A percentile compares a stretch with the other conserved stretches of the same genome.
Evolutionary conservation across 2,888 invertebrate genomes (phyloP).

Genomic region (Eristalinus aeneus): DNA sequence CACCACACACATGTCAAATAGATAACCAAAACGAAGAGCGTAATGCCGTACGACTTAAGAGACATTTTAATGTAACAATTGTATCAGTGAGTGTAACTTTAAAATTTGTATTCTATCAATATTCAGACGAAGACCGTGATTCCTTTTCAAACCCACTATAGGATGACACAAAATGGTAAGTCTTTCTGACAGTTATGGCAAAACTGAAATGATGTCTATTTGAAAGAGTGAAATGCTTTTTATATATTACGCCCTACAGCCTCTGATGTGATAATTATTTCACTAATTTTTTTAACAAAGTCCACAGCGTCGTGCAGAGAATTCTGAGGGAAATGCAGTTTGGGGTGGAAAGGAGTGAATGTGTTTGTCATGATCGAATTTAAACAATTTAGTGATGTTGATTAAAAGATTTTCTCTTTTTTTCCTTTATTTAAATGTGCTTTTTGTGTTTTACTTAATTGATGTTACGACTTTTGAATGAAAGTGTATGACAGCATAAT

Average conservation of each 20-base stretch:
- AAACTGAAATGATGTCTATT: slow-evolving; percentile 48
- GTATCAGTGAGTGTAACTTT: not conserved
- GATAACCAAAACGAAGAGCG: slow-evolving; percentile 26
- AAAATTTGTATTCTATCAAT: not conserved
- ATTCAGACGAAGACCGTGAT: not conserved
- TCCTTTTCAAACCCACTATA: not conserved
- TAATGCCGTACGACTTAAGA: slow-evolving; percentile 8
- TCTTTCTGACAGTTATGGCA: slow-evolving; percentile 25
- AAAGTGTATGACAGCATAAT: slow-evolving; percentile 23
- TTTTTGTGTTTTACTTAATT: slow-evolving; percentile 19
- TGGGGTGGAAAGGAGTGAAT: slow-evolving; percentile 38
- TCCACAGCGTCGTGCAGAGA: slow-evolving; percentile 10
- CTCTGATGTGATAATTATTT: slow-evolving; percentile 60
- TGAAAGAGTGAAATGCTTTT: slow-evolving; percentile 44
- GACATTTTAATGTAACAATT: slow-evolving; percentile 24
- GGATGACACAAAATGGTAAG: not conserved
- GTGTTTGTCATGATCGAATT: slow-evolving; percentile 60
- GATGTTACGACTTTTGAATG: slow-evolving; percentile 25
- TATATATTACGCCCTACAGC: slow-evolving; percentile 49
- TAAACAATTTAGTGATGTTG: slow-evolving; percentile 44
- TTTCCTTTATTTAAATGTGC: slow-evolving; percentile 15
- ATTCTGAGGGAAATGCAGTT: slow-evolving; percentile 22
- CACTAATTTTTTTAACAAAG: slow-evolving; percentile 60
- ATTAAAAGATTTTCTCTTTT: slow-evolving; percentile 61
- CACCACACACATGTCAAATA: slow-evolving; percentile 45